Evolutionary conservation across 2,888 invertebrate genomes (phyloP).

Genomic region (Lycaena phlaeas): DNA sequence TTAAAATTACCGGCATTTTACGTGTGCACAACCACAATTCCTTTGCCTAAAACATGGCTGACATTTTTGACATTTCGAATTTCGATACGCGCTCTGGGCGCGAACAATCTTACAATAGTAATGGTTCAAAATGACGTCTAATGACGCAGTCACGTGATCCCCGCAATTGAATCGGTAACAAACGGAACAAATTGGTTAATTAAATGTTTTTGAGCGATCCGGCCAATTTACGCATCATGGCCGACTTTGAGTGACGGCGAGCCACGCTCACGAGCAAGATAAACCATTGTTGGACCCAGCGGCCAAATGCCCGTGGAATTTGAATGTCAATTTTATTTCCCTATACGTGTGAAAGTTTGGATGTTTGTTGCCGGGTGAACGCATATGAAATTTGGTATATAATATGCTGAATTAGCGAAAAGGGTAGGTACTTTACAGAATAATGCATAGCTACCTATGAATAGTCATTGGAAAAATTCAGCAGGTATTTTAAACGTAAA

Average conservation of each 20-base stretch:
- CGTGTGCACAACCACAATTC: constrained; percentile 1
- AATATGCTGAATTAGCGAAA: too few relatives aligned
- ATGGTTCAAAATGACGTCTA: constrained; percentile 6
- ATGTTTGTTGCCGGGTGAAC: too few relatives aligned
- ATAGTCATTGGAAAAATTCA: too few relatives aligned
- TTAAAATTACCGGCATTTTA: too few relatives aligned
- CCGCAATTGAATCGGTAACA: constrained; percentile 39
- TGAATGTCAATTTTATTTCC: too few relatives aligned
- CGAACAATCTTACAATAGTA: constrained; percentile 9
- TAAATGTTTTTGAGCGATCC: constrained; percentile 32
- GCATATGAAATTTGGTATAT: too few relatives aligned
- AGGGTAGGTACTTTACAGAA: too few relatives aligned
- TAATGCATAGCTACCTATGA: too few relatives aligned
- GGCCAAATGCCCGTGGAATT: constrained; percentile 1
- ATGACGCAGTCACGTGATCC: constrained; percentile 17
- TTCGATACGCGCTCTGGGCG: not conserved
- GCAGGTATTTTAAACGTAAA: too few relatives aligned
- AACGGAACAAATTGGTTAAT: constrained; percentile 60
- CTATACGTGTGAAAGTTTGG: not conserved
- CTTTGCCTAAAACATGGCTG: not conserved
- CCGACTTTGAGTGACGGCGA: constrained; percentile 29
- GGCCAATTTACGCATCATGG: constrained; percentile 43
- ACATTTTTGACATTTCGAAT: constrained; percentile 7
- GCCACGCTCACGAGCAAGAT: constrained; percentile 22
- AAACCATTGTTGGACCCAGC: constrained; percentile 6